A percentile compares a stretch with the other conserved stretches of the same genome.
Conservation (phyloP, 2,797 vertebrate genomes). For the Arnoldichthys spilopterus region DNA sequence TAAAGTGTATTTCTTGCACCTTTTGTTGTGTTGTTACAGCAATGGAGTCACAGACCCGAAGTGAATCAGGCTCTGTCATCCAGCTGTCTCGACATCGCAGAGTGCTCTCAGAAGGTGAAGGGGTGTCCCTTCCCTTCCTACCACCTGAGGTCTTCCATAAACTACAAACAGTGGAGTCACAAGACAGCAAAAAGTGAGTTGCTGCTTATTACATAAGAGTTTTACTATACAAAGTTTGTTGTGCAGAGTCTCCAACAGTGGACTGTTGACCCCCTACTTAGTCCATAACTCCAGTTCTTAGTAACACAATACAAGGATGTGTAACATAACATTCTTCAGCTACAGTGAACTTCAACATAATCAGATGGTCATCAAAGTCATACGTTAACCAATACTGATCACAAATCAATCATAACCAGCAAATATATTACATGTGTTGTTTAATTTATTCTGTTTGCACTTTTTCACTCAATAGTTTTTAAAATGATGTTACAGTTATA, state of each 20-base stretch:
- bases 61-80: conserved; percentile 39
- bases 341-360: not conserved
- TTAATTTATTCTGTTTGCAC: no score
- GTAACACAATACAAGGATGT: not conserved
- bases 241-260: conserved; percentile 19
- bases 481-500: not conserved
- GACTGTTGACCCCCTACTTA: conserved; percentile 10
- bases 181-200: conserved; percentile 80
- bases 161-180: conserved; percentile 79
- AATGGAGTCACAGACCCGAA: not conserved
- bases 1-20: not conserved
- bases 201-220: conserved; percentile 36
- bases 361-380: not conserved
- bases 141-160: conserved; percentile 92
- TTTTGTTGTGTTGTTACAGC: conserved; percentile 44
- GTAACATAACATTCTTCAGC: not conserved
- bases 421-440: not conserved
- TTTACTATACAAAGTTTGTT: not conserved
- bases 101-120: conserved; percentile 80
- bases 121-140: conserved; percentile 81
- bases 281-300: not conserved
- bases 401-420: not conserved
- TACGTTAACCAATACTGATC: not conserved
- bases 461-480: not conserved
- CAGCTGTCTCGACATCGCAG: conserved; percentile 74